Evolutionary conservation across 1,140 invertebrate species (phyloP).

Genomic region (Ceratitis capitata): DNA sequence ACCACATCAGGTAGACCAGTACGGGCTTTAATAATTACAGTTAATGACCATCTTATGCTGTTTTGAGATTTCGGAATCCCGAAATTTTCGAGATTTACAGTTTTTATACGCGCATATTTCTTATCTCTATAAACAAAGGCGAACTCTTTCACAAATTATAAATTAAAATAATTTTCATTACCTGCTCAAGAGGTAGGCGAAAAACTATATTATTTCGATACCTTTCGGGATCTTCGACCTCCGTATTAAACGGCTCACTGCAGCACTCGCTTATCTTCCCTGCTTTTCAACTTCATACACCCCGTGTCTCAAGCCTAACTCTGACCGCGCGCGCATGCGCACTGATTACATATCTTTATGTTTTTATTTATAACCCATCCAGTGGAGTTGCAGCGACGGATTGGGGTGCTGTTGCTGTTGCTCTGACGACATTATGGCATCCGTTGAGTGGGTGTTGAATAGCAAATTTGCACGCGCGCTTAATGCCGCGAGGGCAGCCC

Average conservation of each 20-base stretch:
- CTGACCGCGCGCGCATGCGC: conserved; percentile 32
- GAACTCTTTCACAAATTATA: too few relatives aligned
- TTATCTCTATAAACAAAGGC: too few relatives aligned
- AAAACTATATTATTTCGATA: too few relatives aligned
- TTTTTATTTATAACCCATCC: conserved; percentile 41
- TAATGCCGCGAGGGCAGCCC: neutral
- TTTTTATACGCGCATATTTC: too few relatives aligned
- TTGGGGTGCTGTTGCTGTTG: neutral
- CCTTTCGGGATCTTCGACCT: too few relatives aligned
- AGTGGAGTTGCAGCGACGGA: neutral
- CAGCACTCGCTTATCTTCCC: neutral
- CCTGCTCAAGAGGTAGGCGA: too few relatives aligned
- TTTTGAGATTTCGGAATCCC: neutral
- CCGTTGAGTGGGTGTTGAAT: conserved; percentile 43
- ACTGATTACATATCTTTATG: conserved; percentile 43
- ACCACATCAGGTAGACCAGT: too few relatives aligned
- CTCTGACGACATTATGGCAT: neutral
- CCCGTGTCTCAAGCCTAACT: neutral
- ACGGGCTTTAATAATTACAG: too few relatives aligned
- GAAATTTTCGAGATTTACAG: neutral
- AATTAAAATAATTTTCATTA: too few relatives aligned
- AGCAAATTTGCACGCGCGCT: conserved; percentile 38
- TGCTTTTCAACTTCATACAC: neutral
- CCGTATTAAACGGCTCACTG: neutral
- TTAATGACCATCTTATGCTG: too few relatives aligned